phyloP scores from a whole-genome alignment of 2,888 invertebrate species.

The Sphecodes monilicornis region DNA sequence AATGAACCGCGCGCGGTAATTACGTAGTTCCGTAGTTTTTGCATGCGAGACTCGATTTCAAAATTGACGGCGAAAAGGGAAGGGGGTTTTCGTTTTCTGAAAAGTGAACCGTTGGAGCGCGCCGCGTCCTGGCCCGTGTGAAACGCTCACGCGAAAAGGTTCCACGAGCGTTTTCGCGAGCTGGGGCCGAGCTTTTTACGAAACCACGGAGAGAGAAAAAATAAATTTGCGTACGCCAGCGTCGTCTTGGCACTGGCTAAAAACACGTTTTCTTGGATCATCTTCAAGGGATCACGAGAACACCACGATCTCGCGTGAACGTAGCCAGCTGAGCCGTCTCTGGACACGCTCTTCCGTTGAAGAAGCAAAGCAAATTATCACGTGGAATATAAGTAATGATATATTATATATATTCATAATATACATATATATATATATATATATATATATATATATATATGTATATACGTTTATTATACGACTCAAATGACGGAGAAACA shows the following conservation, averaged over 20 bases:
- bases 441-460: slow-evolving; percentile 57
- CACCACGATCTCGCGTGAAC: not conserved
- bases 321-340: slow-evolving; percentile 30
- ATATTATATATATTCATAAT: slow-evolving; percentile 72
- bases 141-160: not conserved
- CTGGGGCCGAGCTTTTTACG: not conserved
- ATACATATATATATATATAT: slow-evolving; percentile 80
- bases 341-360: slow-evolving; percentile 60
- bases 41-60: slow-evolving; percentile 72
- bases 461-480: slow-evolving; percentile 82
- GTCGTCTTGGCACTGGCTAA: slow-evolving; percentile 14
- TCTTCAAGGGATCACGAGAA: not conserved
- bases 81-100: slow-evolving; percentile 21
- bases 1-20: slow-evolving; percentile 72
- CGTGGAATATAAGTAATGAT: slow-evolving; percentile 77
- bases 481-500: slow-evolving; percentile 68
- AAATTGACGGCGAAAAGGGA: slow-evolving; percentile 50
- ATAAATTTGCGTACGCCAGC: slow-evolving; percentile 32
- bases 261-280: not conserved
- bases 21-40: slow-evolving; percentile 78
- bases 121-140: not conserved
- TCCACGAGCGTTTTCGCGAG: not conserved
- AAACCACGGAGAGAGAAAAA: slow-evolving; percentile 5
- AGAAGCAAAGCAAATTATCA: slow-evolving; percentile 80
- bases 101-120: slow-evolving; percentile 38